These are phyloP conservation scores for Drosophila paramelanica DNA, from an alignment of 2,888 invertebrate species.

Conservation along the genomic window DNA sequence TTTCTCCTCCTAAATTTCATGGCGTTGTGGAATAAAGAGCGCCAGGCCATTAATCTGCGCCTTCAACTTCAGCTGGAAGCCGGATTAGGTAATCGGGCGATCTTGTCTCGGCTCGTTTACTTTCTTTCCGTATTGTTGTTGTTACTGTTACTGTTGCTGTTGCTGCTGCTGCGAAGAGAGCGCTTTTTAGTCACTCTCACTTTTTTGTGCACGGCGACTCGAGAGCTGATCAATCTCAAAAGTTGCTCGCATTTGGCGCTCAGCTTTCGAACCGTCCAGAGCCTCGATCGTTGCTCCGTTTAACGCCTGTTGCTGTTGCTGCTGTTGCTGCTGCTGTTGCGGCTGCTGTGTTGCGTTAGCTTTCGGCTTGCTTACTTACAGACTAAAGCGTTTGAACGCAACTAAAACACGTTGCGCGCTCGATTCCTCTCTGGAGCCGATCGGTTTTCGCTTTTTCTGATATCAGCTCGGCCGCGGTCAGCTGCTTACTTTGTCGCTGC, in stretches of 20 bases:
- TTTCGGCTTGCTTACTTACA: slow-evolving; percentile 69
- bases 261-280: slow-evolving; percentile 53
- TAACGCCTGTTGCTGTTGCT: background rate
- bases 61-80: slow-evolving; percentile 29
- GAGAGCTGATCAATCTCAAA: slow-evolving; percentile 39
- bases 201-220: slow-evolving; percentile 41
- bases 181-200: slow-evolving; percentile 46
- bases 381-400: slow-evolving; percentile 81
- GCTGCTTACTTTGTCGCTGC: slow-evolving; percentile 20
- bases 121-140: slow-evolving; percentile 62
- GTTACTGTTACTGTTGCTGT: background rate
- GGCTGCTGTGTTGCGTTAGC: slow-evolving; percentile 55
- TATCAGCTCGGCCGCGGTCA: slow-evolving; percentile 45
- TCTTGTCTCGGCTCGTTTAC: slow-evolving; percentile 50
- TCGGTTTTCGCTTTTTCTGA: slow-evolving; percentile 20
- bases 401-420: slow-evolving; percentile 72
- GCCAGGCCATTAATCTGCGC: slow-evolving; percentile 65
- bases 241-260: slow-evolving; percentile 64
- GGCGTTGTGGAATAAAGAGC: slow-evolving; percentile 41
- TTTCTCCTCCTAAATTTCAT: slow-evolving; percentile 70
- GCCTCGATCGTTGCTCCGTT: slow-evolving; percentile 51
- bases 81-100: slow-evolving; percentile 65
- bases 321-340: slow-evolving; percentile 1
- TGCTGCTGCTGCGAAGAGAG: slow-evolving; percentile 18
- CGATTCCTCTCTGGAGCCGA: slow-evolving; percentile 65